Conservation (phyloP, 2,797 vertebrate species). For the Rhadinocentrus ornatus region DNA sequence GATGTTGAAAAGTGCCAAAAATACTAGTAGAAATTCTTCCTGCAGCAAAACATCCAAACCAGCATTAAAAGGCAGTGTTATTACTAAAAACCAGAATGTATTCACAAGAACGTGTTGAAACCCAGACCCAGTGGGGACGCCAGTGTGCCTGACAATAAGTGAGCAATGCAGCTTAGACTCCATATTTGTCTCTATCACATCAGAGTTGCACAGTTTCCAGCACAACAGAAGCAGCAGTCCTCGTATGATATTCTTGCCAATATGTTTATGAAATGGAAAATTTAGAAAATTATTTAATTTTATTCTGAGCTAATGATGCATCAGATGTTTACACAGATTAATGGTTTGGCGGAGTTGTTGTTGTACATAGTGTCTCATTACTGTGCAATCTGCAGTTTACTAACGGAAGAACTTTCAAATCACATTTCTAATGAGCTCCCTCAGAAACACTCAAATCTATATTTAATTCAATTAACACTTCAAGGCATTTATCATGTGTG, state of each 20-base stretch:
- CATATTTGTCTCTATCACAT: conserved; percentile 46
- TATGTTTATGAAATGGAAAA: conserved; percentile 12
- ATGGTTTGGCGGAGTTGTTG: conserved; percentile 35
- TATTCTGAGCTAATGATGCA: conserved; percentile 29
- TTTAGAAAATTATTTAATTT: conserved; percentile 26
- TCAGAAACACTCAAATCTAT: conserved; percentile 73
- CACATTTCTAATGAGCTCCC: conserved; percentile 64
- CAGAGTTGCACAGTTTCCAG: conserved; percentile 8
- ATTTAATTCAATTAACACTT: conserved; percentile 77
- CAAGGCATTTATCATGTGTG: conserved; percentile 69
- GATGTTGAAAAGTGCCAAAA: too few species aligned
- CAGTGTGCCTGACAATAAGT: conserved; percentile 39
- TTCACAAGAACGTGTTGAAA: conserved; percentile 13
- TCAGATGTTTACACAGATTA: conserved; percentile 45
- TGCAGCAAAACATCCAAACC: too few species aligned
- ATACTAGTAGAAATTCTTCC: too few species aligned
- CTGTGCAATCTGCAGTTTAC: conserved; percentile 48
- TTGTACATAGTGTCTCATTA: conserved; percentile 45
- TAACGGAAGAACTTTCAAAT: conserved; percentile 66
- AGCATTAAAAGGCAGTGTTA: too few species aligned
- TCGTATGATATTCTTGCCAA: conserved; percentile 17
- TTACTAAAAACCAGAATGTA: too few species aligned
- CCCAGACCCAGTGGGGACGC: conserved; percentile 22
- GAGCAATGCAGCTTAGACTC: conserved; percentile 32
- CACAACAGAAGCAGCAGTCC: background rate